Conservation (phyloP, 2,888 invertebrate species). For the Dolomedes plantarius region DNA sequence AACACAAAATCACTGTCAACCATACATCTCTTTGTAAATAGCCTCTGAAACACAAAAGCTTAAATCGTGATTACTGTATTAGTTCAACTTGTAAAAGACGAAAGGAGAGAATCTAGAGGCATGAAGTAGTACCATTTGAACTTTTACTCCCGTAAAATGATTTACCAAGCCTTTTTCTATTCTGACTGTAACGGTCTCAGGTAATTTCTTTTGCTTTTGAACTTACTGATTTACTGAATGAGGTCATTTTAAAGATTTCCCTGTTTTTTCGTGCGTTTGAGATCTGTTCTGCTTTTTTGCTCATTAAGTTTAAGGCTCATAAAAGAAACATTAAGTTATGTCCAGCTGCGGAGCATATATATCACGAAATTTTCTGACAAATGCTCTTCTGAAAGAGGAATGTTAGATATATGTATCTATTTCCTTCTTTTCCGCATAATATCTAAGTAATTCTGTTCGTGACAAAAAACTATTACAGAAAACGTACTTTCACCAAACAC, state of each 20-base stretch:
- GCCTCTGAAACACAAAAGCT: no score
- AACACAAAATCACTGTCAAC: no score
- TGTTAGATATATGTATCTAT: background rate
- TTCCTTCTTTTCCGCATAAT: background rate
- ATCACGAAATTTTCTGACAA: background rate
- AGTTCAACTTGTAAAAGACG: background rate
- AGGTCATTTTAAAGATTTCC: background rate
- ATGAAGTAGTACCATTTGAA: background rate
- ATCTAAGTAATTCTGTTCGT: background rate
- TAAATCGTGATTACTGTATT: background rate
- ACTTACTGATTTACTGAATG: background rate
- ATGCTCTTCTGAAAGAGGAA: background rate
- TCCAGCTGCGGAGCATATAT: background rate
- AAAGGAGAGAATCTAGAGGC: no score
- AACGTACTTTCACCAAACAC: background rate
- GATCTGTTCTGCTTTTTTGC: background rate
- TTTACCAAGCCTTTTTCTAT: background rate
- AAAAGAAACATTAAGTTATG: background rate
- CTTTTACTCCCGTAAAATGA: background rate
- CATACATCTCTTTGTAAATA: no score
- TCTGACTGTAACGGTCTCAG: background rate
- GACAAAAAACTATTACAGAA: background rate
- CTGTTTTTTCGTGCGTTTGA: background rate
- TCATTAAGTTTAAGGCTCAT: slow-evolving; percentile 1
- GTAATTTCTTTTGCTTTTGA: background rate